Conservation (phyloP, 1,140 invertebrate genomes). For the Aphis gossypii region DNA sequence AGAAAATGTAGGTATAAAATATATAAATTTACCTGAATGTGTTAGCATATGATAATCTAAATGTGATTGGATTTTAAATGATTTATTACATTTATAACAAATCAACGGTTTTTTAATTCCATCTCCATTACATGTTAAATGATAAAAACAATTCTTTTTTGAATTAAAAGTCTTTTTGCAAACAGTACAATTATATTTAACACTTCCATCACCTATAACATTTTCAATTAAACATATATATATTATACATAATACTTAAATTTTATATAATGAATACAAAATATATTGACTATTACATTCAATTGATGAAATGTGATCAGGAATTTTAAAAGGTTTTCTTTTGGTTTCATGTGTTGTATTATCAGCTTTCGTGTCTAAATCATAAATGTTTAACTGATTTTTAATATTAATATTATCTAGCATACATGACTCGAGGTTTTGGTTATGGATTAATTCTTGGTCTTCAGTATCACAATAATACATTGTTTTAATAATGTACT, state of each 20-base stretch:
- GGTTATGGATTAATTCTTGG: not conserved
- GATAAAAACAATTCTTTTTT: constrained; percentile 53
- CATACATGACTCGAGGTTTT: not conserved
- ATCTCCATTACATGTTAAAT: constrained; percentile 45
- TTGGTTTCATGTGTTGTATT: constrained; percentile 27
- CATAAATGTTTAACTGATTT: not conserved
- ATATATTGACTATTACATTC: constrained; percentile 17
- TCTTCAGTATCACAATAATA: constrained; percentile 3
- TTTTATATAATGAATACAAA: not conserved
- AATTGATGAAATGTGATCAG: constrained; percentile 37
- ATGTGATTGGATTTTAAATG: constrained; percentile 54
- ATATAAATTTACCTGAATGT: constrained; percentile 43
- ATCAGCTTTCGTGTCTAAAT: not conserved
- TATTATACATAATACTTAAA: not conserved
- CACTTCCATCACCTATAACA: constrained; percentile 36
- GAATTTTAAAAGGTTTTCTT: constrained; percentile 38
- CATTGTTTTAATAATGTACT: not conserved
- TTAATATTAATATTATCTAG: not conserved
- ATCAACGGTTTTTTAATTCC: constrained; percentile 36
- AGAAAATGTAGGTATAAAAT: not conserved
- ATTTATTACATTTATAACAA: constrained; percentile 42
- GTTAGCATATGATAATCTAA: constrained; percentile 54
- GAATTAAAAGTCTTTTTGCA: constrained; percentile 45
- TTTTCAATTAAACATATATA: not conserved
- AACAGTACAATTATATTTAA: constrained; percentile 47